Percentiles rank a stretch among this genome's conserved stretches.
Conservation (phyloP, 2,113 vertebrate species). For the Echinops telfairi region DNA sequence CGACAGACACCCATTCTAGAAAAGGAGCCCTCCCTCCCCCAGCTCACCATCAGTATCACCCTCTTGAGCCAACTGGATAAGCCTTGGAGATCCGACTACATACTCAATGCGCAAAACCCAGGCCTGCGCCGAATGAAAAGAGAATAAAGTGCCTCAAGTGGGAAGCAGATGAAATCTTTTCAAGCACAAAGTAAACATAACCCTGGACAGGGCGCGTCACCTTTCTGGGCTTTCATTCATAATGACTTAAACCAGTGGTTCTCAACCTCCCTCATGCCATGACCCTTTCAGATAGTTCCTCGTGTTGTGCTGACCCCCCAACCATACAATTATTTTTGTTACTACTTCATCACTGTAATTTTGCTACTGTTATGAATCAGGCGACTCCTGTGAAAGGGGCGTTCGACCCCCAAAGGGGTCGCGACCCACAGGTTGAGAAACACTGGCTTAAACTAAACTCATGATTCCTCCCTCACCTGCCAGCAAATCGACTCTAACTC, state of each 20-base stretch:
- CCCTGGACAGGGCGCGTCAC: neutral
- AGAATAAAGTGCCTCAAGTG: neutral
- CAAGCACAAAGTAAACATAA: neutral
- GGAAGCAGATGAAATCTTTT: conserved; percentile 18
- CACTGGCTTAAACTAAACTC: no score
- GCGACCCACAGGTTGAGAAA: no score
- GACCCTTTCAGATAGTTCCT: no score
- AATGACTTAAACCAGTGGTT: neutral
- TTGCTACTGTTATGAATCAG: no score
- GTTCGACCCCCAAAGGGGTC: no score
- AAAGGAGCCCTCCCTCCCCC: neutral
- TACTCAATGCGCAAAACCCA: conserved; percentile 10
- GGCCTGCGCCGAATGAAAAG: neutral
- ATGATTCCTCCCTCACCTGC: neutral
- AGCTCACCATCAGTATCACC: neutral
- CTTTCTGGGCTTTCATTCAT: neutral
- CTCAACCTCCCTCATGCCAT: no score
- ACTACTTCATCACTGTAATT: no score
- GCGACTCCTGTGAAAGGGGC: no score
- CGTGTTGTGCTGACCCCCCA: no score
- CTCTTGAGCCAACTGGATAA: conserved; percentile 32
- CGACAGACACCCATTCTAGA: neutral
- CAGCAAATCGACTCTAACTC: neutral
- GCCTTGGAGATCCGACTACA: conserved; percentile 12
- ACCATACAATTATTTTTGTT: no score